Evolutionary conservation across 2,797 vertebrate genomes (phyloP), one percentile per base, ranked within the genome.

Genomic region (Scolopax rusticola): DNA sequence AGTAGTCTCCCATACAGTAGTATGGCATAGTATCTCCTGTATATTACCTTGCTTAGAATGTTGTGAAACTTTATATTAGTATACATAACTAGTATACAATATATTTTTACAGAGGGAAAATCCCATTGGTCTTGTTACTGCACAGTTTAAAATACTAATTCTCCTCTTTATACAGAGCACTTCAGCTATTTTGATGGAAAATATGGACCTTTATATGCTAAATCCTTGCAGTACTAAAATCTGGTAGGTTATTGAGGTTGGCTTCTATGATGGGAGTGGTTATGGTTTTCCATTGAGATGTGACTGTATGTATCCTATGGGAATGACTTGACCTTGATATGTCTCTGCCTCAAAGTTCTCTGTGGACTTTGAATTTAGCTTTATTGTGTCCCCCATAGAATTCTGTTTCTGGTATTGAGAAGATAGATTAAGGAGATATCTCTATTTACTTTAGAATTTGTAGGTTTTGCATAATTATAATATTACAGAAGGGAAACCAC

Each of bases 211-310:
- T 84, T 99, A 99, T 95, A 99, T 99, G 99, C 97, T 99, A 81
- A 99, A 99, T 98, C 99, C 99, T 36, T 99, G 99, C 98, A 99
- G 99, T 98, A 99, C 99, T 97, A 99, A 99, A 98, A 99, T 99
- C 96, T 99, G 99, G 99, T 99, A 97, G 97, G 99, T 97, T 89
- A 30, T 76, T 67, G 74, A 71, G 48, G 15, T 33, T 80, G 61
- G 23, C 14, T 14, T 48, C 4, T 71, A 6, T 67, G 67, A 33
- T 17, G 28, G 50, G 15, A 15, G 33, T 54, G 20, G 30, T 88
- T 51, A 8, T 17, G 36, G 9, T 65, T 73, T 85, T 54, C 38
- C 6, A 2, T 45, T 2, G 2, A 1, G 7, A 4, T 47, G 27
- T 38, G 54, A 41, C 54, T 71, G 40, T 43, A 1, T 9, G 7